Conservation (phyloP, 2,888 invertebrate species). For the Apocheima hispidaria region DNA sequence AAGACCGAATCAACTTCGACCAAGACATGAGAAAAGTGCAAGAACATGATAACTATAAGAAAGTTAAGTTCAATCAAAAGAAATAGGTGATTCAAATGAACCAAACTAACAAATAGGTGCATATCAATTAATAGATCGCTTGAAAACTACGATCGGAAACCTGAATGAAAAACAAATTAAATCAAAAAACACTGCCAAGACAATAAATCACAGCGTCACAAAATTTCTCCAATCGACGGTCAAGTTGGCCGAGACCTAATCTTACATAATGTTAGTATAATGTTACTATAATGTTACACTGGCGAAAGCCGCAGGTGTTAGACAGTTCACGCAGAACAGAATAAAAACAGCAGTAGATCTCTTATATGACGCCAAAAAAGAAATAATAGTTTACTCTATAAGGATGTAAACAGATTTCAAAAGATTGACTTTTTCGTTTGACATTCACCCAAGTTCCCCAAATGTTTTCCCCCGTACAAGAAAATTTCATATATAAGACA, state of each 20-base stretch:
- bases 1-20: background rate
- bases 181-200: constrained; percentile 24
- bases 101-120: constrained; percentile 2
- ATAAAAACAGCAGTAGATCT: constrained; percentile 4
- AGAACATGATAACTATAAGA: background rate
- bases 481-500: no score
- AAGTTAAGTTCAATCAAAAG: background rate
- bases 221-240: constrained; percentile 59
- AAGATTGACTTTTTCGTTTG: no score
- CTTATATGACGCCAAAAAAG: background rate
- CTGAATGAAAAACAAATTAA: constrained; percentile 37
- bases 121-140: constrained; percentile 3
- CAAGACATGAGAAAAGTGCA: background rate
- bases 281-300: constrained; percentile 57
- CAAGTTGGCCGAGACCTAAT: constrained; percentile 75
- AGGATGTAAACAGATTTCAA: background rate
- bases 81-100: background rate
- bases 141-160: constrained; percentile 19
- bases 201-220: constrained; percentile 48
- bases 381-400: background rate
- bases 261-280: constrained; percentile 71
- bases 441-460: no score
- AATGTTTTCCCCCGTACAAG: no score
- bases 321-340: constrained; percentile 6
- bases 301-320: constrained; percentile 73